Conservation (phyloP, 1,140 invertebrate species). For the Orussus abietinus region DNA sequence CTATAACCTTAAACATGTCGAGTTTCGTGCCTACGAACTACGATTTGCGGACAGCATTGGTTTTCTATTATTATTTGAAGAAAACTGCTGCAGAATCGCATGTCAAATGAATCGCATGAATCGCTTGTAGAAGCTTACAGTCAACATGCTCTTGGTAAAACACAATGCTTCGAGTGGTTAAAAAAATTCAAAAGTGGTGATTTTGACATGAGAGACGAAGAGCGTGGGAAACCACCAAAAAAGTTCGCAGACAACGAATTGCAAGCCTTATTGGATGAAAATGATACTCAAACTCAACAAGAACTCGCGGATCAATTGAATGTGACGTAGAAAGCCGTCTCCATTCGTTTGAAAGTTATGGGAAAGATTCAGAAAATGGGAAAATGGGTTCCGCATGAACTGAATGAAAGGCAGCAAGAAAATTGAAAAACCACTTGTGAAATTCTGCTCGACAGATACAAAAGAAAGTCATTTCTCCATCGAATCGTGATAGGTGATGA, state of each 20-base stretch:
- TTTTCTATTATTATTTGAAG: too few relatives aligned
- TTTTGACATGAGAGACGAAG: conserved; percentile 22
- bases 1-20: conserved; percentile 17
- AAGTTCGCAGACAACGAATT: conserved; percentile 29
- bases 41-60: conserved; percentile 21
- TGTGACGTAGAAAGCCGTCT: too few relatives aligned
- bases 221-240: conserved; percentile 21
- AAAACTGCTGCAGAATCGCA: too few relatives aligned
- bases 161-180: conserved; percentile 17
- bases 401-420: too few relatives aligned
- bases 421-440: too few relatives aligned
- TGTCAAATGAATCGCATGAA: too few relatives aligned
- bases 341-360: too few relatives aligned
- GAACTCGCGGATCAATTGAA: too few relatives aligned
- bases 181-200: conserved; percentile 19
- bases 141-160: conserved; percentile 16
- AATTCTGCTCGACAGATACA: conserved; percentile 15
- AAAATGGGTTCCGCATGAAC: too few relatives aligned
- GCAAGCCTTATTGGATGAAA: conserved; percentile 17
- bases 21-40: conserved; percentile 18
- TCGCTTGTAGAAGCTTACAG: too few relatives aligned
- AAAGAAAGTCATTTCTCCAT: conserved; percentile 17
- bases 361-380: too few relatives aligned
- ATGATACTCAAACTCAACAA: conserved; percentile 18
- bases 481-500: conserved; percentile 25